These are phyloP conservation scores for Zaprionus bogoriensis DNA, from an alignment of 2,888 invertebrate species.

Conservation along the genomic window DNA sequence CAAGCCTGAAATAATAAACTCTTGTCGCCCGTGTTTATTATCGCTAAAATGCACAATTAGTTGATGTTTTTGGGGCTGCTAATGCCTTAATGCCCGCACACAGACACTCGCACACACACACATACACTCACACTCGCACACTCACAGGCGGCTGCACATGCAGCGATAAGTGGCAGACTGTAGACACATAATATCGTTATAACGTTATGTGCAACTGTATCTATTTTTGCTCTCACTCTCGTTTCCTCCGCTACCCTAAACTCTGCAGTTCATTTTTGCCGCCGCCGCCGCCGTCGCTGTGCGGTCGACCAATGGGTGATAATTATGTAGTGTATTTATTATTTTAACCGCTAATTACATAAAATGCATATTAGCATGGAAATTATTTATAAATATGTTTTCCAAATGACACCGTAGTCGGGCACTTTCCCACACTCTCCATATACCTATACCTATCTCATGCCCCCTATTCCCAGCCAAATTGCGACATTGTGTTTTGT, in stretches of 20 bases:
- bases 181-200: conserved; percentile 24
- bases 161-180: conserved; percentile 57
- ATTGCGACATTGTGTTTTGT: conserved; percentile 38
- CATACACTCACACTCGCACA: conserved; percentile 22
- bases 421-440: background rate
- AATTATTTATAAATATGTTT: conserved; percentile 77
- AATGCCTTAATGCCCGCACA: conserved; percentile 65
- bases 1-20: conserved; percentile 72
- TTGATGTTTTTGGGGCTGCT: conserved; percentile 76
- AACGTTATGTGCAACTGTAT: background rate
- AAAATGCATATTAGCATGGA: conserved; percentile 75
- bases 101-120: background rate
- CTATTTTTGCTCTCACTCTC: background rate
- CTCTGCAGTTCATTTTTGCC: conserved; percentile 56
- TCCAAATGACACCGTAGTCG: conserved; percentile 42
- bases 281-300: conserved; percentile 26
- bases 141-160: conserved; percentile 34
- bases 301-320: conserved; percentile 71
- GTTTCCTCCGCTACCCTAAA: background rate
- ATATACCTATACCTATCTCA: background rate
- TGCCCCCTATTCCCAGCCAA: background rate
- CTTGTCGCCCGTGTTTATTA: conserved; percentile 66
- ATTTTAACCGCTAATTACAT: conserved; percentile 78
- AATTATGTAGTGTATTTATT: conserved; percentile 77
- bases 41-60: conserved; percentile 75